Evolutionary conservation across 2,888 invertebrate species (phyloP), one percentile per base, ranked within the genome.

Genomic region (Polymixis lichenea): DNA sequence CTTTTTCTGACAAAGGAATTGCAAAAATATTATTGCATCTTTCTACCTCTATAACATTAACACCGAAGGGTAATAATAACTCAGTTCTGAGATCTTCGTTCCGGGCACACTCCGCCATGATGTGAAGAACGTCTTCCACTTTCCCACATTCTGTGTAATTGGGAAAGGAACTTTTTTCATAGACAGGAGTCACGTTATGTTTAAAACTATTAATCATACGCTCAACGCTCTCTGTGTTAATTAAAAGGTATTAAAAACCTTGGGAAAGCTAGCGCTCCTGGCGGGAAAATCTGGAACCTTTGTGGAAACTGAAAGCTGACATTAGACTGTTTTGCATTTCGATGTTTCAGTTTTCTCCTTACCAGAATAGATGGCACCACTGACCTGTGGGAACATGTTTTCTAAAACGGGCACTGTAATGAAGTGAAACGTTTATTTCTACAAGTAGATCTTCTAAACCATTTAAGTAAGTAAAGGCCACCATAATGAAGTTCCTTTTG

Each of bases 301-400:
- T 11, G n/a, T 43, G 25, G 6, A 15, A 62, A 71, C 46, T 60
- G 46, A 58, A 43, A 22, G 15, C 38, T 68, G 28, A 58, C 28
- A 60, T 0, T 68, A 49, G 0, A 9, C 25, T 17, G 25, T 28
- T 38, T 17, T 71, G 22, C 4, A n/a, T 4, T 67, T n/a, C 19
- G 11, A 55, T 11, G 53, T 32, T 67, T 55, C 7, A 56, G 32
- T 13, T 38, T 38, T 78, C 19, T 15, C 11, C 1, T 55, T 9
- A 0, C 15, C n/a, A 53, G 11, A 32, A 67, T 19, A 80, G 80
- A 83, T 83, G 80, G 78, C 83, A 19, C 46, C 22, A 64, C 78
- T 17, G 32, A 25, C 22, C 43, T 46, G 13, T 25, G 3, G 2
- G 15, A 19, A 19, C 15, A 25, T 19, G 32, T 38, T 73, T 73